Percentiles rank a stretch among this genome's conserved stretches.
phyloP scores from a whole-genome alignment of 2,113 vertebrate species.

The Antechinus stuartii region DNA sequence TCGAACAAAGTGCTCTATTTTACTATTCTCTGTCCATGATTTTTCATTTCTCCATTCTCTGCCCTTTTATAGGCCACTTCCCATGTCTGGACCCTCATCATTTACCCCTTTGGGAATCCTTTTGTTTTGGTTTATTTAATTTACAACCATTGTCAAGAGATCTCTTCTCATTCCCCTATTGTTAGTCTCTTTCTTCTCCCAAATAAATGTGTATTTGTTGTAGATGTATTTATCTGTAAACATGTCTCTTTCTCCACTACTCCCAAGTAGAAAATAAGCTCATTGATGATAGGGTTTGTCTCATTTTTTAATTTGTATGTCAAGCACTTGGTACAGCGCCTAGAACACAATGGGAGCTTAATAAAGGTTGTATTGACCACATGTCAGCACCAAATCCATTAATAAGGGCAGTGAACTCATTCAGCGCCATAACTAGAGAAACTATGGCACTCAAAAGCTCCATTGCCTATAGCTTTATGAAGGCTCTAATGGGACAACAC shows the following conservation, averaged over 20 bases:
- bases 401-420: neutral
- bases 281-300: neutral
- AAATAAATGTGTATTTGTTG: neutral
- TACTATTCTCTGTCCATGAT: neutral
- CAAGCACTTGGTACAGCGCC: neutral
- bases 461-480: neutral
- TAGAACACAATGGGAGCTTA: neutral
- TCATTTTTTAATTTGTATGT: neutral
- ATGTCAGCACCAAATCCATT: neutral
- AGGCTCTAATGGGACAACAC: neutral
- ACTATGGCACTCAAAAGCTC: neutral
- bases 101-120: neutral
- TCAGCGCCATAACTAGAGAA: neutral
- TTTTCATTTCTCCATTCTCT: neutral
- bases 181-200: neutral
- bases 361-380: neutral
- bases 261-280: neutral
- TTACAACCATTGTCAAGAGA: neutral
- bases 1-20: neutral
- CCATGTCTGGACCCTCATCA: neutral
- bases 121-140: neutral
- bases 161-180: neutral
- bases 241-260: neutral
- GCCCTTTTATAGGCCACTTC: neutral
- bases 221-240: neutral